phyloP scores from a whole-genome alignment of 2,113 vertebrate species.

The Regulus satrapa region DNA sequence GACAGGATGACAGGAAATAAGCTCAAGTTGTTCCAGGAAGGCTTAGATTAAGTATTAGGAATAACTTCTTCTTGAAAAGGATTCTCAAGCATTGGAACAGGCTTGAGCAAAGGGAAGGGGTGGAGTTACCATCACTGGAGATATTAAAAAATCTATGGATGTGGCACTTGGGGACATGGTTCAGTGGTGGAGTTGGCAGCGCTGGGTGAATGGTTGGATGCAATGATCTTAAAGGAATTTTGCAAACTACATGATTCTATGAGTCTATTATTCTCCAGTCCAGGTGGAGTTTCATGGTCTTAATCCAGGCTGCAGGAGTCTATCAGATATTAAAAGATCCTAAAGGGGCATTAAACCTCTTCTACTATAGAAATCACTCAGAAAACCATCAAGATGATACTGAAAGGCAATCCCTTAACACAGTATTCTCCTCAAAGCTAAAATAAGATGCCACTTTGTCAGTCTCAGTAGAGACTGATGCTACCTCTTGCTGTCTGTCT shows the following conservation, averaged over 20 bases:
- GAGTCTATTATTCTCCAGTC: not conserved
- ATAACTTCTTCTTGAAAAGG: not conserved
- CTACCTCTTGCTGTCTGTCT: not conserved
- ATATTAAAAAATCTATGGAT: not conserved
- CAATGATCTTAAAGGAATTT: not conserved
- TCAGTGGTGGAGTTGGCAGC: not conserved
- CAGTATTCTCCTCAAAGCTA: not conserved
- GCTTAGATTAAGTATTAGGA: not conserved
- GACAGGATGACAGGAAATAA: not conserved
- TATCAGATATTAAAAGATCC: not conserved
- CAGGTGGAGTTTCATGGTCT: not conserved
- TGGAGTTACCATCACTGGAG: not conserved
- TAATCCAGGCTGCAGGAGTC: not conserved
- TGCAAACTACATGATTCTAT: not conserved
- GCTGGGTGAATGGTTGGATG: not conserved
- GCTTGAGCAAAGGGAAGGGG: not conserved
- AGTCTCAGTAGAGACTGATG: not conserved
- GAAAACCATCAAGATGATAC: not conserved
- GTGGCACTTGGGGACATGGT: too few species aligned
- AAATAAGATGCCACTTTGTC: not conserved
- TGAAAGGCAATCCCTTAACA: not conserved
- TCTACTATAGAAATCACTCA: not conserved
- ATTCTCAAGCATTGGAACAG: not conserved
- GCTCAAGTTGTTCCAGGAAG: not conserved
- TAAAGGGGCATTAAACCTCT: not conserved